Evolutionary conservation across 1,140 invertebrate genomes (phyloP).

Genomic region (Saccostrea echinata): DNA sequence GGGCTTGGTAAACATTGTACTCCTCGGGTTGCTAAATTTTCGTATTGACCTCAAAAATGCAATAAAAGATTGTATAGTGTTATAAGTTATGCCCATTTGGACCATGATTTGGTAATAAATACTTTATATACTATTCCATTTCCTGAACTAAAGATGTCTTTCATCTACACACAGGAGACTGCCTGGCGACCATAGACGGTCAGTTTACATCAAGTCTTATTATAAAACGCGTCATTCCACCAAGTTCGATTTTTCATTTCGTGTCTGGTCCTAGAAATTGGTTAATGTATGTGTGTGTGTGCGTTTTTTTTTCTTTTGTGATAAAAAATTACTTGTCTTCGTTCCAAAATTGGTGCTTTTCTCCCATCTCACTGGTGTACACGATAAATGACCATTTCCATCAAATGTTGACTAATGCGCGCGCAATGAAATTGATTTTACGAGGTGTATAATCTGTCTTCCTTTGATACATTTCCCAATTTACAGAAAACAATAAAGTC

Average conservation of each 20-base stretch:
- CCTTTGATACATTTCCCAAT: conserved; percentile 18
- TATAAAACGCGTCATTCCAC: background rate
- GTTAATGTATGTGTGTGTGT: background rate
- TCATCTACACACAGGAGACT: too few species aligned
- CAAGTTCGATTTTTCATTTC: background rate
- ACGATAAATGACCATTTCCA: conserved; percentile 19
- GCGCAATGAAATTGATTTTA: conserved; percentile 14
- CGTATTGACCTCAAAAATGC: too few species aligned
- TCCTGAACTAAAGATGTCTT: too few species aligned
- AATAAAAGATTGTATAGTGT: too few species aligned
- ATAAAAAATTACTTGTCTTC: background rate
- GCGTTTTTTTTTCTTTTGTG: background rate
- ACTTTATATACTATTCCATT: too few species aligned
- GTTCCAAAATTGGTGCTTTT: background rate
- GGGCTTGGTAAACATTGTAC: too few species aligned
- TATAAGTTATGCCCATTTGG: too few species aligned
- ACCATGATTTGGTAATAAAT: too few species aligned
- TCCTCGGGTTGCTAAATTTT: too few species aligned
- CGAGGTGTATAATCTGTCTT: background rate
- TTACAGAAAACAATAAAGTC: conserved; percentile 8
- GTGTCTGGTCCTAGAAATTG: background rate
- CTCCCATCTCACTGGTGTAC: background rate
- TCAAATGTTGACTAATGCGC: conserved; percentile 6
- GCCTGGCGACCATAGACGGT: too few species aligned
- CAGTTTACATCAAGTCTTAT: background rate